These are phyloP conservation scores for Drosophila lutescens DNA, from an alignment of 2,888 invertebrate species.

Conservation along the genomic window DNA sequence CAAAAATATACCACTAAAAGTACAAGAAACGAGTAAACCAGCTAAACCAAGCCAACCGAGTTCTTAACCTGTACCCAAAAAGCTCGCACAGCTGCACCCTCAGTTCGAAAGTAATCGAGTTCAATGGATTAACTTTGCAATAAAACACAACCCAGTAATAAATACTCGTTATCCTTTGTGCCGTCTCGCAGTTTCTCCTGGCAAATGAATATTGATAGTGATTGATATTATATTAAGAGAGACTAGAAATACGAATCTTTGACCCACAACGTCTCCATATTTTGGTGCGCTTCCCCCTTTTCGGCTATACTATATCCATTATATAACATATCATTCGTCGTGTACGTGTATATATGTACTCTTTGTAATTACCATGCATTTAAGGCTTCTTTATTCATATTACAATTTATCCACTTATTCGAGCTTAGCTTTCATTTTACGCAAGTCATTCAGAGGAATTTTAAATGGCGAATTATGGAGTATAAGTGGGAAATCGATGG, in stretches of 20 bases:
- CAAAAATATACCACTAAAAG: slow-evolving; percentile 31
- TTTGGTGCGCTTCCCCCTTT: slow-evolving; percentile 36
- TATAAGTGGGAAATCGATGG: not conserved
- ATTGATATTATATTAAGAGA: slow-evolving; percentile 4
- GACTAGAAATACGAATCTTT: slow-evolving; percentile 5
- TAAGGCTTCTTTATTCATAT: slow-evolving; percentile 49
- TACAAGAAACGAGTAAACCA: slow-evolving; percentile 17
- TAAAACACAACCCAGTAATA: slow-evolving; percentile 13
- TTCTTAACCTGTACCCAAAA: slow-evolving; percentile 44
- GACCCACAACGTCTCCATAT: slow-evolving; percentile 18
- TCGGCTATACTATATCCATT: slow-evolving; percentile 42
- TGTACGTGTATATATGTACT: slow-evolving; percentile 75
- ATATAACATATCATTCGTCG: slow-evolving; percentile 33
- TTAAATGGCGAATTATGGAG: not conserved
- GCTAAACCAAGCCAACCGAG: slow-evolving; percentile 30
- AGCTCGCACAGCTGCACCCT: slow-evolving; percentile 61
- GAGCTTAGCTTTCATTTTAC: slow-evolving; percentile 74
- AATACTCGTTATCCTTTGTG: slow-evolving; percentile 53
- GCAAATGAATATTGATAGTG: slow-evolving; percentile 1
- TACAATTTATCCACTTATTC: slow-evolving; percentile 24
- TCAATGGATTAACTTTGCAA: slow-evolving; percentile 31
- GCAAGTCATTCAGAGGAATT: slow-evolving; percentile 47
- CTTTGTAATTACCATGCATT: slow-evolving; percentile 54
- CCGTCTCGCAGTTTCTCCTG: slow-evolving; percentile 33
- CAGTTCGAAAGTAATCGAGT: slow-evolving; percentile 32